Conservation (phyloP, 2,888 invertebrate species). For the Lumbricus terrestris region DNA sequence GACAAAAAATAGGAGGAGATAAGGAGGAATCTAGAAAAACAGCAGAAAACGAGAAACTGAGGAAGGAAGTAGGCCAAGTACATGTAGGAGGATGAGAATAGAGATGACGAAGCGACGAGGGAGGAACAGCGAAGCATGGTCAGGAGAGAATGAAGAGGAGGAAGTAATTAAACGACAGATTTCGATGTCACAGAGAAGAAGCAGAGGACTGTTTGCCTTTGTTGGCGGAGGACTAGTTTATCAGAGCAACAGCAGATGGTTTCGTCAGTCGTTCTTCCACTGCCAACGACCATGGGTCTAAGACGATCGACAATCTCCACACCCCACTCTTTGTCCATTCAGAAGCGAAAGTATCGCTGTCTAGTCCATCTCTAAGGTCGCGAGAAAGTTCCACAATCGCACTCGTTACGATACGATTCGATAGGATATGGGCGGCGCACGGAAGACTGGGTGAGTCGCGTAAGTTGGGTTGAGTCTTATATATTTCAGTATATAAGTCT, state of each 20-base stretch:
- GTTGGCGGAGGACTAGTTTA: not conserved
- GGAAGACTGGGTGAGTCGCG: no score
- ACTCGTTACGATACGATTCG: no score
- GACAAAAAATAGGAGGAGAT: no score
- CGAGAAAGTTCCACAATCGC: not conserved
- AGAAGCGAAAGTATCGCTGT: not conserved
- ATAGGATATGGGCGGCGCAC: not conserved
- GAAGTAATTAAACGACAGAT: not conserved
- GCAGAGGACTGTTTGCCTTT: not conserved
- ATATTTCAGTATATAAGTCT: no score
- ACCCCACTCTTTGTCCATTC: not conserved
- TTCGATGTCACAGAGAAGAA: not conserved
- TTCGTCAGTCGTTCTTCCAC: not conserved
- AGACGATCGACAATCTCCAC: not conserved
- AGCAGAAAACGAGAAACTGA: no score
- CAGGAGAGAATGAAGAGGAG: not conserved
- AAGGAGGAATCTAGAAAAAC: no score
- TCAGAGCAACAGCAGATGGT: not conserved
- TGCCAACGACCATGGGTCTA: not conserved
- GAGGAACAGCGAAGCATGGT: no score
- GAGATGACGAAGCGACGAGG: no score
- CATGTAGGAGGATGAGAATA: no score
- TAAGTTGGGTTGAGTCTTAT: no score
- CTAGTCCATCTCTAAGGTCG: not conserved
- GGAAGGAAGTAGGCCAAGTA: no score